Conservation (phyloP, 2,797 vertebrate species). For the Pitangus sulphuratus region DNA sequence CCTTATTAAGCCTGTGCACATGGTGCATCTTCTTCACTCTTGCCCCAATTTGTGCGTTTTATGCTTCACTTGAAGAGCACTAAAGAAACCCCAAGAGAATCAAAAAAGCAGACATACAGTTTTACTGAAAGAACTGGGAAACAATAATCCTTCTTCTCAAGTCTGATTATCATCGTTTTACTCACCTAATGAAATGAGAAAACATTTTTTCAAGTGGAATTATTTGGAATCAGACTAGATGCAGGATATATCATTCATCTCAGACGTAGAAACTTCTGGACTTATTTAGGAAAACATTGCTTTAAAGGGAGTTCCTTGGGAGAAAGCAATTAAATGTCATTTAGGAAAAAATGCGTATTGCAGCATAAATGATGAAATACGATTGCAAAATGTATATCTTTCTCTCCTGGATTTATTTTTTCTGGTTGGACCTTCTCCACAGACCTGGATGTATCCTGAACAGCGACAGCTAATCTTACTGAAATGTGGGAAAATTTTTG, state of each 20-base stretch:
- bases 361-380: neutral
- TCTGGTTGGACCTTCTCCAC: constrained; percentile 13
- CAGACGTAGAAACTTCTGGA: constrained; percentile 61
- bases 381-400: constrained; percentile 49
- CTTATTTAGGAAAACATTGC: constrained; percentile 50
- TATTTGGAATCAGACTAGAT: constrained; percentile 48
- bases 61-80: constrained; percentile 29
- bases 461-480: neutral
- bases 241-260: constrained; percentile 39
- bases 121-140: constrained; percentile 37
- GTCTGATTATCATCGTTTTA: constrained; percentile 40
- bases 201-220: constrained; percentile 36
- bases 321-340: constrained; percentile 64
- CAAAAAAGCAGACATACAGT: constrained; percentile 1
- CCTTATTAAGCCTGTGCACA: neutral
- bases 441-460: neutral
- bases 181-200: constrained; percentile 45
- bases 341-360: constrained; percentile 37
- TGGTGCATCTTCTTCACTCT: neutral
- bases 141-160: constrained; percentile 24
- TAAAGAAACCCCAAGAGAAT: neutral
- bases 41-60: neutral
- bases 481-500: constrained; percentile 24
- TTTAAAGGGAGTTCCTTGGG: constrained; percentile 61
- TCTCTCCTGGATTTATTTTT: constrained; percentile 9